Conservation (phyloP, 1,140 invertebrate genomes). For the Rhagoletis zephyria region DNA sequence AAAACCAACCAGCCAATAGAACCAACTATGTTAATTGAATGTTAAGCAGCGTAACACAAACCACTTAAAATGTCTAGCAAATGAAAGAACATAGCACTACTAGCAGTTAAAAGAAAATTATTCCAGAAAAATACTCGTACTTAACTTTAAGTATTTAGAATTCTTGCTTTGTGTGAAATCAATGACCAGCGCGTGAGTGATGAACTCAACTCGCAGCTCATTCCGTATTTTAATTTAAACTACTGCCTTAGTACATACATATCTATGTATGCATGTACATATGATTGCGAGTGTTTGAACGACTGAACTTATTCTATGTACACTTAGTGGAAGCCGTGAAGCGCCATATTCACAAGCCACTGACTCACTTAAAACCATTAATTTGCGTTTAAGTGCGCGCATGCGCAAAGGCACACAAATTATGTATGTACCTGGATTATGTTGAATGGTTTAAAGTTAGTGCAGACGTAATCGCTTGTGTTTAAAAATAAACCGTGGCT, state of each 20-base stretch:
- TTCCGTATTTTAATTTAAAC: not conserved
- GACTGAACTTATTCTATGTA: not conserved
- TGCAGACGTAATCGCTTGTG: conserved; percentile 9
- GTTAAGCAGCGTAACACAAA: not conserved
- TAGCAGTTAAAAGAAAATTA: not conserved
- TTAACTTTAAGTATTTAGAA: not conserved
- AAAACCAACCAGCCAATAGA: not conserved
- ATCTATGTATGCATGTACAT: not conserved
- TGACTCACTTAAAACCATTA: not conserved
- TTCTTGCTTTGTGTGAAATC: conserved; percentile 6
- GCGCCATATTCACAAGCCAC: not conserved
- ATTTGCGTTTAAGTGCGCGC: not conserved
- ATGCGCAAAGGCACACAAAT: conserved; percentile 12
- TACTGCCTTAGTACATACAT: not conserved
- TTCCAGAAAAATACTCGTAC: not conserved
- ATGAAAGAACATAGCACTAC: not conserved
- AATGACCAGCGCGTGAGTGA: not conserved
- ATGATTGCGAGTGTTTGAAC: not conserved
- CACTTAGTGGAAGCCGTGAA: conserved; percentile 1
- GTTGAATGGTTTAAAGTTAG: not conserved
- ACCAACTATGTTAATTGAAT: not conserved
- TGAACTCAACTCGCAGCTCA: conserved; percentile 4
- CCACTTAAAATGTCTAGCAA: not conserved
- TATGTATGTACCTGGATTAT: not conserved
- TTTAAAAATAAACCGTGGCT: conserved; percentile 13